These are phyloP conservation scores for Scomber japonicus DNA, from an alignment of 2,113 vertebrate genomes.

Conservation along the genomic window DNA sequence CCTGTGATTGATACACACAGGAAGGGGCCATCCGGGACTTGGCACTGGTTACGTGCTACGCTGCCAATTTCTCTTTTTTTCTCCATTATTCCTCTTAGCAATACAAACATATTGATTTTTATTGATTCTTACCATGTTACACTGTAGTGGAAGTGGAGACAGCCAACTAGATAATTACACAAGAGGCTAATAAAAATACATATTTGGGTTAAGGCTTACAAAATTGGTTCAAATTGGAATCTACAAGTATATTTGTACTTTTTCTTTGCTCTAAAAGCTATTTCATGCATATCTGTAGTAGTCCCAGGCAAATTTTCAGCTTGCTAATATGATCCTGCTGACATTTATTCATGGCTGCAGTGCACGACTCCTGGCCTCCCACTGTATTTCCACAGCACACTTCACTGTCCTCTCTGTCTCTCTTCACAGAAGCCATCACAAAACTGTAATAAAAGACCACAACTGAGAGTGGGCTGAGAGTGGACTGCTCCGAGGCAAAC, in stretches of 20 bases:
- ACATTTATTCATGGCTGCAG: conserved; percentile 66
- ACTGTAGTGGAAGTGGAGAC: conserved; percentile 48
- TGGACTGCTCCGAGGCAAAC: conserved; percentile 76
- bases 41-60: conserved; percentile 15
- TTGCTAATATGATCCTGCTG: conserved; percentile 55
- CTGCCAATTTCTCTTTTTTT: conserved; percentile 56
- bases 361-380: conserved; percentile 66
- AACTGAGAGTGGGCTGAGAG: conserved; percentile 72
- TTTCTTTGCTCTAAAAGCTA: conserved; percentile 30
- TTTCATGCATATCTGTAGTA: conserved; percentile 51
- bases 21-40: conserved; percentile 35
- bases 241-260: background rate
- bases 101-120: conserved; percentile 66
- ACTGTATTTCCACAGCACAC: conserved; percentile 63
- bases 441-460: conserved; percentile 74
- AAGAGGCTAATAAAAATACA: conserved; percentile 56
- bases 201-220: conserved; percentile 25
- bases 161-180: conserved; percentile 40
- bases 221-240: background rate
- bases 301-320: conserved; percentile 50
- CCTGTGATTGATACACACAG: conserved; percentile 54
- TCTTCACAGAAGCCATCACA: conserved; percentile 67
- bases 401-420: conserved; percentile 62
- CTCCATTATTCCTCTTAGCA: conserved; percentile 46
- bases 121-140: conserved; percentile 61